These are phyloP conservation scores for Acanthococcus lagerstroemiae DNA, from an alignment of 2,888 invertebrate genomes.

Conservation along the genomic window DNA sequence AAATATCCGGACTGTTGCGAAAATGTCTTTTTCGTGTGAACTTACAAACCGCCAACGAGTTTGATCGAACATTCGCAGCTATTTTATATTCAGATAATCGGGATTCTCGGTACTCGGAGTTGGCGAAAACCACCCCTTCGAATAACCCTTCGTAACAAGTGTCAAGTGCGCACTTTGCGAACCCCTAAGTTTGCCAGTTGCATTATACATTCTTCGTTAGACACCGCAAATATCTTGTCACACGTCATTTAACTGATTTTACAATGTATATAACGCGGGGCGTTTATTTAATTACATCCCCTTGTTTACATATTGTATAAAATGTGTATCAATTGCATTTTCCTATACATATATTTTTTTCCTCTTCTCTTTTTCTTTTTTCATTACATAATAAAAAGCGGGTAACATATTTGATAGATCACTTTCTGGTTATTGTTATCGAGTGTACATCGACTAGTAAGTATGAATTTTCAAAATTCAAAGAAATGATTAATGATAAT, in stretches of 20 bases:
- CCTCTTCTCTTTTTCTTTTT: neutral
- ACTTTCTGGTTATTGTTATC: conserved; percentile 7
- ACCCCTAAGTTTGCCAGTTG: conserved; percentile 20
- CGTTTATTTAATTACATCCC: conserved; percentile 27
- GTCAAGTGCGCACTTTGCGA: conserved; percentile 2
- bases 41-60: too few species aligned
- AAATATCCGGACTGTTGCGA: too few species aligned
- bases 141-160: too few species aligned
- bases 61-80: too few species aligned
- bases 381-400: neutral
- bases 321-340: conserved; percentile 27
- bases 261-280: conserved; percentile 22
- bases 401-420: conserved; percentile 22
- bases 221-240: conserved; percentile 26
- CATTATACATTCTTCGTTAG: conserved; percentile 13
- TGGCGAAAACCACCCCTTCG: too few species aligned
- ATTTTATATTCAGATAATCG: too few species aligned
- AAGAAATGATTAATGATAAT: conserved; percentile 26
- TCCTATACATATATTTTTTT: neutral
- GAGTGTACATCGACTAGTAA: conserved; percentile 12
- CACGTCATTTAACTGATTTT: conserved; percentile 27
- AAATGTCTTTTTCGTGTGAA: too few species aligned
- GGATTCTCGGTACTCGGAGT: too few species aligned
- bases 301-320: conserved; percentile 24
- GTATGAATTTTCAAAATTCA: conserved; percentile 12